Base-by-base conservation (phyloP, 2,797 vertebrate genomes). In the Mormyrops attenuatus region DNA sequence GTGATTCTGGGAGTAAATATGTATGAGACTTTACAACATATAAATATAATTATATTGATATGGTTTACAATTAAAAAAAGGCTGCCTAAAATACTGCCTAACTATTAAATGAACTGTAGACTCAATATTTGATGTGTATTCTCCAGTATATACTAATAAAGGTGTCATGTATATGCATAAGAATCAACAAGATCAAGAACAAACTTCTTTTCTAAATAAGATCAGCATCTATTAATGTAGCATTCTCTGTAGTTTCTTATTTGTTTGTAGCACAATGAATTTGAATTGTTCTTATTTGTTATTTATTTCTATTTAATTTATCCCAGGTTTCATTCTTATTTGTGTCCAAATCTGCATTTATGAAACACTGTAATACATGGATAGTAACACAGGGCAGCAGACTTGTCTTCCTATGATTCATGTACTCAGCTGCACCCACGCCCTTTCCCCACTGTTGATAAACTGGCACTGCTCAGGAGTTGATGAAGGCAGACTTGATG, bases 401-500 rank as follows among this genome's bases (percentile, higher is more conserved):
- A n/a, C 38, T 8, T 80, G 73, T n/a, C 13, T 80, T n/a, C 73
- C 15, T n/a, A n/a, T 80, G 38, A 80, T 80, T 44, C 73, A 44
- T 80, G 38, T n/a, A 13, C 17, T 44, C 34, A 44, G 2, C 17
- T 44, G 73, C 38, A 80, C 7, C 38, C 73, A 44, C 73, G 5
- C 73, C 73, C 34, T n/a, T 41, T 44, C 30, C 73, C 41, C 41
- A 80, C 38, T n/a, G 41, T 41, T 80, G 73, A 85, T 85, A 85
- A 49, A 85, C 47, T 50, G 82, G 82, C 66, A 50, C 63, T 88
- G 88, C 44, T 80, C 44, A 80, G 73, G 41, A 80, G 38, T n/a
- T 44, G 73, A 80, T 80, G 73, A 80, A n/a, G 38, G 20, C 73
- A 80, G 73, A 80, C 73, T 80, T 80, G 73, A 80, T 80, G 38